Percentiles rank a stretch among this genome's conserved stretches.
Conservation (phyloP, 2,113 vertebrate genomes). For the Callospermophilus lateralis region DNA sequence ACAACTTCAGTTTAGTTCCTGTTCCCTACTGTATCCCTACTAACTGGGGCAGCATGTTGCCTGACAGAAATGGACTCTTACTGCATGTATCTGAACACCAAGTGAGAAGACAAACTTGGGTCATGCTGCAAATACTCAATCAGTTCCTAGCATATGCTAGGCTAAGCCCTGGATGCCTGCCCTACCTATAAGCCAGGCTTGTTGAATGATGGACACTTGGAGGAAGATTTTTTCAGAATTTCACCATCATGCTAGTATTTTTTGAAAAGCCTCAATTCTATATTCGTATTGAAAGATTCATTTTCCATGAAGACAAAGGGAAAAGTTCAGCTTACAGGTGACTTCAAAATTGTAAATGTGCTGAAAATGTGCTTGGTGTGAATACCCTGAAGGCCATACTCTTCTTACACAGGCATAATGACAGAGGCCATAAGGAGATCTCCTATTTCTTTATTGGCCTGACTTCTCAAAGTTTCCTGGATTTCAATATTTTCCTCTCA, state of each 20-base stretch:
- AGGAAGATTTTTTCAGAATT: not conserved
- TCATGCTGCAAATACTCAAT: not conserved
- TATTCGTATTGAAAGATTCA: not conserved
- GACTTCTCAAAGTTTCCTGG: not conserved
- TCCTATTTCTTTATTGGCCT: slow-evolving; percentile 18
- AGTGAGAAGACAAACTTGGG: not conserved
- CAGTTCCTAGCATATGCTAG: not conserved
- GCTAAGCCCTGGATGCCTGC: too few relatives aligned
- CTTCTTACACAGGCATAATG: not conserved
- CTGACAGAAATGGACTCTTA: not conserved
- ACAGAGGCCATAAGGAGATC: not conserved
- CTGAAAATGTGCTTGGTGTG: not conserved
- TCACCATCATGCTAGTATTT: not conserved
- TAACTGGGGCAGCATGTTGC: not conserved
- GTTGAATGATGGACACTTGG: not conserved
- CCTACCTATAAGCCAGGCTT: not conserved
- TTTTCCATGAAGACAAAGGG: not conserved
- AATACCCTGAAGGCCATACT: not conserved
- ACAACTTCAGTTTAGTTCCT: not conserved
- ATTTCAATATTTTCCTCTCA: slow-evolving; percentile 18
- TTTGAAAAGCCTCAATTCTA: not conserved
- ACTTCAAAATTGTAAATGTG: not conserved
- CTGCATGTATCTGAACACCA: not conserved
- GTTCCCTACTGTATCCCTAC: not conserved
- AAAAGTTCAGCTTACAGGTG: not conserved